Evolutionary conservation across 1,140 invertebrate genomes (phyloP).

Genomic region (Coenobita brevimanus): DNA sequence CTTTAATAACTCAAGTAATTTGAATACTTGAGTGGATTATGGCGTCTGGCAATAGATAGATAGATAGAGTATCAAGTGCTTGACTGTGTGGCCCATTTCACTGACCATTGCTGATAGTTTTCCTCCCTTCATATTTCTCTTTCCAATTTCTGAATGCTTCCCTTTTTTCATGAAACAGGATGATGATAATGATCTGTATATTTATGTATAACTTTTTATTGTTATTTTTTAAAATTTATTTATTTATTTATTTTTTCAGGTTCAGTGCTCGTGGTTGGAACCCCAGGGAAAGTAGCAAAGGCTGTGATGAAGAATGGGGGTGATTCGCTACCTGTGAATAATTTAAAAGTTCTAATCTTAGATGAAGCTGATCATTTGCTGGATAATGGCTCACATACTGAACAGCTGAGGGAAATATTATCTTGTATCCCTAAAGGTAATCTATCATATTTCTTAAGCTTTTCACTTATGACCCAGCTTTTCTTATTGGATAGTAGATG

Average conservation of each 20-base stretch:
- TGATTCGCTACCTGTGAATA: not conserved
- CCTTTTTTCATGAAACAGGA: not conserved
- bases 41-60: too few relatives aligned
- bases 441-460: not conserved
- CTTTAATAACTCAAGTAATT: too few relatives aligned
- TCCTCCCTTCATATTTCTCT: too few relatives aligned
- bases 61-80: too few relatives aligned
- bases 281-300: slow-evolving; percentile 30
- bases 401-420: slow-evolving; percentile 21
- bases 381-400: slow-evolving; percentile 30
- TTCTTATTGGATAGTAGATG: too few relatives aligned
- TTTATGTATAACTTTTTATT: not conserved
- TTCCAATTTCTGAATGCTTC: too few relatives aligned
- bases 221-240: not conserved
- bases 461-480: too few relatives aligned
- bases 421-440: slow-evolving; percentile 27
- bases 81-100: too few relatives aligned
- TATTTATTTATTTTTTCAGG: not conserved
- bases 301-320: not conserved
- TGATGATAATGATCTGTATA: not conserved
- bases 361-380: slow-evolving; percentile 49
- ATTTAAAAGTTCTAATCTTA: slow-evolving; percentile 36
- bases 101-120: too few relatives aligned
- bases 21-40: too few relatives aligned
- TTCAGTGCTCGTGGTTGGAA: slow-evolving; percentile 23